Conservation (phyloP, 1,140 invertebrate genomes). For the Aphaenogaster rudis region DNA sequence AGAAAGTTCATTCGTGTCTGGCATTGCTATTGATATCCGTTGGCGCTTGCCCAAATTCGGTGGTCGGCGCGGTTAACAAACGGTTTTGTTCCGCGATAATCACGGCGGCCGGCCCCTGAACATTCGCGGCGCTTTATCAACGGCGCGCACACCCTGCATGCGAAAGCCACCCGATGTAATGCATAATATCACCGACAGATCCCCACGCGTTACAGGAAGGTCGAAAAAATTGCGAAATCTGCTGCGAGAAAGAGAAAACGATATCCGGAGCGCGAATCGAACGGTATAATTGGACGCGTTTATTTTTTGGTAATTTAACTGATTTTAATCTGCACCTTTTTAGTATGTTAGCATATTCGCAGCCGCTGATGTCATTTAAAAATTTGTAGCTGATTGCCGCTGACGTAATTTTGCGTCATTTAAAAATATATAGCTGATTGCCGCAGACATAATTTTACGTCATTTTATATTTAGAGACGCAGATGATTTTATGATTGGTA, state of each 20-base stretch:
- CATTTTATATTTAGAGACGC: no score
- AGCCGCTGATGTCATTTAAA: no score
- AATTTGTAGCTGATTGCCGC: no score
- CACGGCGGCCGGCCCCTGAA: conserved; percentile 1
- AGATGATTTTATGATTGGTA: no score
- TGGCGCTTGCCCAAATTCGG: conserved; percentile 47
- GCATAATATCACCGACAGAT: neutral
- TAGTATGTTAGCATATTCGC: neutral
- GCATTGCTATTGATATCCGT: conserved; percentile 50
- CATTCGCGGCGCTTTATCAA: conserved; percentile 19
- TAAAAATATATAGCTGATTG: no score
- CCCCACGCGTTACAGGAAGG: neutral
- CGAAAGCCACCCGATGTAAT: conserved; percentile 24
- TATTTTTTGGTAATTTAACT: neutral
- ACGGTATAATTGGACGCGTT: neutral
- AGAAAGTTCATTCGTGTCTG: conserved; percentile 46
- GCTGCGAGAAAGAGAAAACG: neutral
- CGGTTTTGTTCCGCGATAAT: conserved; percentile 51
- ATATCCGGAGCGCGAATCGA: neutral
- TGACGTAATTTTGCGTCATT: no score
- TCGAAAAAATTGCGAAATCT: neutral
- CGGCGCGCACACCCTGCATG: neutral
- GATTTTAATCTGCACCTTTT: neutral
- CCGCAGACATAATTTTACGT: no score
- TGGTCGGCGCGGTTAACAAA: conserved; percentile 38